phyloP scores from a whole-genome alignment of 92 coral and sea anemone genomes.

The Hydrozoanthus gracilis region DNA sequence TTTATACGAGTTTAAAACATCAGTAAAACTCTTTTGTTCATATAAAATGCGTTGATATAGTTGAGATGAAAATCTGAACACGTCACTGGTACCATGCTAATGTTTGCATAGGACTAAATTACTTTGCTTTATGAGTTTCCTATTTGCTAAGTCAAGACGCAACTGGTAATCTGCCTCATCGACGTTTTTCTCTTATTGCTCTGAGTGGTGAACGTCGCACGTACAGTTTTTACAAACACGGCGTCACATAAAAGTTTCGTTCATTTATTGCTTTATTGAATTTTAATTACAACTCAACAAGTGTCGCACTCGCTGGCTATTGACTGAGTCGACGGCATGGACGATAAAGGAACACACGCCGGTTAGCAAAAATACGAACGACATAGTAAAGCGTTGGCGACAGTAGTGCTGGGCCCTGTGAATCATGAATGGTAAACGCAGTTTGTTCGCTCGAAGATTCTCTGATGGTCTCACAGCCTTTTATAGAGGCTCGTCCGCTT shows the following conservation, averaged over 20 bases:
- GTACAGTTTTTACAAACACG: not conserved
- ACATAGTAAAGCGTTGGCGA: not conserved
- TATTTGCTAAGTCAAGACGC: not conserved
- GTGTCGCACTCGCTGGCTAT: conserved; percentile 15
- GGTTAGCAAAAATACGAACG: not conserved
- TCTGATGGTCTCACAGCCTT: conserved; percentile 16
- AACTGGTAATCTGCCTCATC: not conserved
- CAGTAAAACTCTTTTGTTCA: not conserved
- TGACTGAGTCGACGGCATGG: conserved; percentile 24
- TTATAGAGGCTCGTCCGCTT: not conserved
- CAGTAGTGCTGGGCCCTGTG: not conserved
- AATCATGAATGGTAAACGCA: conserved; percentile 24
- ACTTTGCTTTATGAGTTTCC: not conserved
- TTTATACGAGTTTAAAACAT: not conserved
- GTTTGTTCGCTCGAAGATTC: conserved; percentile 36
- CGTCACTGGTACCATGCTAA: not conserved
- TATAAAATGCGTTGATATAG: not conserved
- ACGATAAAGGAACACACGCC: not conserved
- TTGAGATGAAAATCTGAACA: not conserved
- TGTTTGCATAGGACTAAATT: not conserved
- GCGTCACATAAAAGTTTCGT: not conserved
- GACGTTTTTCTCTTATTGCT: no score
- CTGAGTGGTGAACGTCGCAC: not conserved
- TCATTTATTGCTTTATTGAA: conserved; percentile 4
- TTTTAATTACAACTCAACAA: conserved; percentile 8